A percentile compares a stretch with the other conserved stretches of the same genome.
phyloP scores from a whole-genome alignment of 2,113 vertebrate species.

The Aspiorhynchus laticeps region DNA sequence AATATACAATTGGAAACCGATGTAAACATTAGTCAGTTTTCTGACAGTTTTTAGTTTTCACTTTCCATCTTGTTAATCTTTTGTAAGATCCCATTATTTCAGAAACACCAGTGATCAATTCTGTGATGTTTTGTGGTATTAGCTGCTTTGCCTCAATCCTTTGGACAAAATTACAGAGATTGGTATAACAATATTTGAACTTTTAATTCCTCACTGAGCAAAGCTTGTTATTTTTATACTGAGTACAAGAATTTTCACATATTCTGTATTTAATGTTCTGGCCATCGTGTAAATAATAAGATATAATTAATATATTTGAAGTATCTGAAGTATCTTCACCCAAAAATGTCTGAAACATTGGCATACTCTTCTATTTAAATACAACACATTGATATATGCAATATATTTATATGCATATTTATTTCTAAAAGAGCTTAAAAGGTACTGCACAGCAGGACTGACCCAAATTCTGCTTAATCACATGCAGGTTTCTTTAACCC shows the following conservation, averaged over 20 bases:
- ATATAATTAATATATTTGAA: neutral
- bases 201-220: neutral
- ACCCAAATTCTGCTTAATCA: neutral
- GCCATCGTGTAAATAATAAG: neutral
- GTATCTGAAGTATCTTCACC: neutral
- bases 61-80: neutral
- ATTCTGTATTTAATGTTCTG: neutral
- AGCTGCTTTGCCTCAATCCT: neutral
- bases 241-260: neutral
- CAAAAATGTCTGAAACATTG: neutral
- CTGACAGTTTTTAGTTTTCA: neutral
- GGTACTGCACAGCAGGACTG: neutral
- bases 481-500: slow-evolving; percentile 3
- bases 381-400: neutral
- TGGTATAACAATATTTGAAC: neutral
- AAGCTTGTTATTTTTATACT: neutral
- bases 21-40: neutral
- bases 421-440: neutral
- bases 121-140: neutral
- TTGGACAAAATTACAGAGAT: neutral
- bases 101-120: neutral
- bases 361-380: neutral
- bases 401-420: neutral
- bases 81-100: neutral
- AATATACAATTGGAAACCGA: neutral